A percentile compares a stretch with the other conserved stretches of the same genome.
Conservation (phyloP, 2,113 vertebrate genomes). For the Phycodurus eques region DNA sequence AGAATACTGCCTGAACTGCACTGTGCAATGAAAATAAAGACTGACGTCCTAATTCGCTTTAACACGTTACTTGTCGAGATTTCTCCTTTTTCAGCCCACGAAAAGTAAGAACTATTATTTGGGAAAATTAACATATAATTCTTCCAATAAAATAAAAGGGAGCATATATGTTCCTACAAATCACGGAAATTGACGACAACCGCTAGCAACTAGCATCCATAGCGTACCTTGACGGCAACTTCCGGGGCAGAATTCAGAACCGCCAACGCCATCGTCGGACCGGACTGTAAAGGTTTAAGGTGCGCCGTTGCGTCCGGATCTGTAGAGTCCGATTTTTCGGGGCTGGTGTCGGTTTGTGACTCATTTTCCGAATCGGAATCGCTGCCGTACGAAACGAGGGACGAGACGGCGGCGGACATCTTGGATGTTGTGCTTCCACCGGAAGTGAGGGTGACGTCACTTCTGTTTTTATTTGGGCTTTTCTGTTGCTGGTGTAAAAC, state of each 20-base stretch:
- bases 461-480: conserved; percentile 28
- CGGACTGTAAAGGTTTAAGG: conserved; percentile 67
- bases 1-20: no score
- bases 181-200: conserved; percentile 6
- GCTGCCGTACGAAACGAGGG: conserved; percentile 85
- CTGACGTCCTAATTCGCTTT: no score
- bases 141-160: neutral
- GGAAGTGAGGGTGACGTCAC: conserved; percentile 37
- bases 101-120: no score
- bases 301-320: conserved; percentile 79
- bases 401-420: conserved; percentile 82
- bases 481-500: neutral
- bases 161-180: neutral
- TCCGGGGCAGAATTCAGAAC: conserved; percentile 85
- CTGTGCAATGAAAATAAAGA: no score
- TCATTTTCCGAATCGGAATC: conserved; percentile 88
- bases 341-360: conserved; percentile 51
- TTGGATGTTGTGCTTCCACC: conserved; percentile 73
- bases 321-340: conserved; percentile 35
- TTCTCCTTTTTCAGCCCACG: no score
- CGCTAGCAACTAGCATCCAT: conserved; percentile 20
- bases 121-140: neutral
- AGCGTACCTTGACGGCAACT: conserved; percentile 90
- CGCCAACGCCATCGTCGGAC: conserved; percentile 57
- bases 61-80: no score